phyloP scores from a whole-genome alignment of 2,113 vertebrate species.

The Acinonyx jubatus region DNA sequence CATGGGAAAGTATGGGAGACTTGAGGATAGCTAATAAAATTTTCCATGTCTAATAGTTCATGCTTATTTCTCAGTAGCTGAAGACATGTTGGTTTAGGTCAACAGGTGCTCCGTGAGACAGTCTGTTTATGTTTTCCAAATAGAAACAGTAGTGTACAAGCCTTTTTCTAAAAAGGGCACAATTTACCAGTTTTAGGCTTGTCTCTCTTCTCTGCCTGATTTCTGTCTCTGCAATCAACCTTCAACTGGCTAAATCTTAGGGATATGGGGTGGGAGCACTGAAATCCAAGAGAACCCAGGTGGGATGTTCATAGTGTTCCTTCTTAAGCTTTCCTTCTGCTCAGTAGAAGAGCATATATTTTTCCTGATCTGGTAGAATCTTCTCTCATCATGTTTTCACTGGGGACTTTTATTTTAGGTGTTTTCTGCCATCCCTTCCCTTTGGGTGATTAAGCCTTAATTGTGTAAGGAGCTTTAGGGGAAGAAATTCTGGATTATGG shows the following conservation, averaged over 20 bases:
- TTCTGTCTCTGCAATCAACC: background rate
- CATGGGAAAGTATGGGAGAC: background rate
- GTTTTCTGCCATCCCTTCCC: background rate
- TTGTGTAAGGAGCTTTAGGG: background rate
- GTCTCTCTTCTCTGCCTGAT: background rate
- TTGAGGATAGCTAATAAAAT: background rate
- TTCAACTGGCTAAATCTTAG: background rate
- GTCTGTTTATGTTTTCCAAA: background rate
- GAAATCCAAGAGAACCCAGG: background rate
- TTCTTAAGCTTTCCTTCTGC: background rate
- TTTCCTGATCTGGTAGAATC: background rate
- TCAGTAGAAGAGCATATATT: background rate
- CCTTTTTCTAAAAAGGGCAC: background rate
- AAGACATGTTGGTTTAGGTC: background rate
- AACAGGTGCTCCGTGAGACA: background rate
- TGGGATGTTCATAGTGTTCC: too few species aligned
- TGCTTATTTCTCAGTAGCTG: background rate
- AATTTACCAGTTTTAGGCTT: background rate
- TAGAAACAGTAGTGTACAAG: background rate
- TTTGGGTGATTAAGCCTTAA: background rate
- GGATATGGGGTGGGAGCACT: background rate
- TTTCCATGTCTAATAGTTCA: background rate
- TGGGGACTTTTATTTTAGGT: background rate
- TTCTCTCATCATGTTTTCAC: background rate
- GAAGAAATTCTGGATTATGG: background rate